These are phyloP conservation scores for Epicampocera succincta DNA, from an alignment of 2,888 invertebrate species.

Conservation along the genomic window DNA sequence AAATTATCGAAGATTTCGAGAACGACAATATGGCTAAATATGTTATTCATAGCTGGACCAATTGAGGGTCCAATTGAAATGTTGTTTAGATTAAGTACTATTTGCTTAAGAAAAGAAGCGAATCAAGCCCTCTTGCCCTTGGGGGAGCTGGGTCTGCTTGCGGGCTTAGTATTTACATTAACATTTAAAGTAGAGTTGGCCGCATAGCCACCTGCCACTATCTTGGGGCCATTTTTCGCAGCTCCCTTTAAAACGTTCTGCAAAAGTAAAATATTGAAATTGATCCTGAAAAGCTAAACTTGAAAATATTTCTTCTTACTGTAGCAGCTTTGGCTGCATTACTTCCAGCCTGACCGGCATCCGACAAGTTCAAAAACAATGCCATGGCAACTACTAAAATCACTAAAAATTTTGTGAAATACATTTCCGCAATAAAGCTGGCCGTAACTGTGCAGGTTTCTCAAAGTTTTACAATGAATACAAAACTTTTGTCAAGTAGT, in stretches of 20 bases:
- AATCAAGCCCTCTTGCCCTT: slow-evolving; percentile 3
- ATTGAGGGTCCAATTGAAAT: too few relatives aligned
- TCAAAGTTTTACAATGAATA: background rate
- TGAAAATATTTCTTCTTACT: slow-evolving; percentile 19
- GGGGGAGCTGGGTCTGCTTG: slow-evolving; percentile 34
- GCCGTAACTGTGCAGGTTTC: background rate
- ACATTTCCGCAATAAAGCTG: slow-evolving; percentile 27
- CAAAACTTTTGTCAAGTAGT: background rate
- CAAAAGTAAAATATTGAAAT: background rate
- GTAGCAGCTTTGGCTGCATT: slow-evolving; percentile 3
- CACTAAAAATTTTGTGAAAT: slow-evolving; percentile 40
- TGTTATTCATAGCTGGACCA: too few relatives aligned
- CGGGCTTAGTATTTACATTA: slow-evolving; percentile 24
- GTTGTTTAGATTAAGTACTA: too few relatives aligned
- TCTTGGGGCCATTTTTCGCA: slow-evolving; percentile 23
- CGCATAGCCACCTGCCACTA: slow-evolving; percentile 19
- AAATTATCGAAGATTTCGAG: too few relatives aligned
- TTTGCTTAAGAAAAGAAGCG: too few relatives aligned
- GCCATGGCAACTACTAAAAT: slow-evolving; percentile 12
- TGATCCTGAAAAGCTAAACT: too few relatives aligned
- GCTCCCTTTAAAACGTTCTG: background rate
- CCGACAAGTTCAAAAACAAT: slow-evolving; percentile 12
- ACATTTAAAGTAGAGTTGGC: slow-evolving; percentile 35
- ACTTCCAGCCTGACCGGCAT: slow-evolving; percentile 34
- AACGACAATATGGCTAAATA: too few relatives aligned